These are phyloP conservation scores for Drosophila pallidifrons DNA, from an alignment of 1,140 invertebrate genomes.

Conservation along the genomic window DNA sequence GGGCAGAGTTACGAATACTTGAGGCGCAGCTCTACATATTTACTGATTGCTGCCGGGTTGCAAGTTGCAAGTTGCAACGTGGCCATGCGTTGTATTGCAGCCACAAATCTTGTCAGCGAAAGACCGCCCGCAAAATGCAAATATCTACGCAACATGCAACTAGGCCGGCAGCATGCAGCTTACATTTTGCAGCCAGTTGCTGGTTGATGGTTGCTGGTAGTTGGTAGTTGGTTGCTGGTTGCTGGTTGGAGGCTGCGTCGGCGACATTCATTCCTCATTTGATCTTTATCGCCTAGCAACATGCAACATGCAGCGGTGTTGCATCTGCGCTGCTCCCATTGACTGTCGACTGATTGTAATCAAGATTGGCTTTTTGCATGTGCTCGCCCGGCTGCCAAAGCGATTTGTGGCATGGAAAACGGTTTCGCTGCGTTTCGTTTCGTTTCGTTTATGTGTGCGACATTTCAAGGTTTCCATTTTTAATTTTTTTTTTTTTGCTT, in stretches of 20 bases:
- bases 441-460: conserved; percentile 45
- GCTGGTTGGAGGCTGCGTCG: conserved; percentile 62
- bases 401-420: conserved; percentile 74
- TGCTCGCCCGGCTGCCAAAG: conserved; percentile 50
- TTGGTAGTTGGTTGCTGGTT: conserved; percentile 9
- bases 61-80: background rate
- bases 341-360: conserved; percentile 72
- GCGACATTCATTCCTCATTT: conserved; percentile 80
- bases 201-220: conserved; percentile 1
- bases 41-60: conserved; percentile 36
- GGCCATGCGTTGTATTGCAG: conserved; percentile 26
- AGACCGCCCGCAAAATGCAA: conserved; percentile 71
- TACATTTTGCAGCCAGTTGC: conserved; percentile 1
- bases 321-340: conserved; percentile 35
- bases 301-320: conserved; percentile 60
- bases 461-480: conserved; percentile 61
- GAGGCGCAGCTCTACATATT: conserved; percentile 1
- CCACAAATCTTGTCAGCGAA: conserved; percentile 56
- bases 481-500: background rate
- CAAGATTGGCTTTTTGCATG: conserved; percentile 78
- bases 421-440: conserved; percentile 44
- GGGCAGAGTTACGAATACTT: conserved; percentile 10
- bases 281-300: conserved; percentile 76
- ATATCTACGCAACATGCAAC: conserved; percentile 77
- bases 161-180: conserved; percentile 25